Evolutionary conservation across 2,797 vertebrate genomes (phyloP).

Genomic region (Falco peregrinus): DNA sequence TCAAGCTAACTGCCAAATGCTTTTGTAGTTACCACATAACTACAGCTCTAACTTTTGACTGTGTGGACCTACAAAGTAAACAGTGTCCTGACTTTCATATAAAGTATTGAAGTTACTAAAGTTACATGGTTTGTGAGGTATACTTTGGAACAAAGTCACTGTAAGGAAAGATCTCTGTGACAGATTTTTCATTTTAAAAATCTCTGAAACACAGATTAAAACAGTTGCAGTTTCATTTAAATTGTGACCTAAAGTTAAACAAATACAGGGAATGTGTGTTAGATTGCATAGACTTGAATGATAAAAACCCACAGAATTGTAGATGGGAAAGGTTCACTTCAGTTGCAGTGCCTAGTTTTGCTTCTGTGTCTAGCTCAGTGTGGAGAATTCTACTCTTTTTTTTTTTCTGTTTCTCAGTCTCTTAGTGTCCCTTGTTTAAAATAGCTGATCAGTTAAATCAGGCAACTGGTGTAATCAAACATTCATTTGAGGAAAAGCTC

Average conservation of each 20-base stretch:
- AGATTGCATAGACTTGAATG: background rate
- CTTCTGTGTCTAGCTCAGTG: background rate
- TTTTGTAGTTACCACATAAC: background rate
- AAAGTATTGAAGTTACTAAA: background rate
- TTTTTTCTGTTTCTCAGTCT: background rate
- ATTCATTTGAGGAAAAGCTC: background rate
- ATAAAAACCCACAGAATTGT: background rate
- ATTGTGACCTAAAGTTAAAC: background rate
- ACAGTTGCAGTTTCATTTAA: background rate
- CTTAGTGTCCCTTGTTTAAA: background rate
- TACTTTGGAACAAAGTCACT: background rate
- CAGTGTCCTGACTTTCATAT: background rate
- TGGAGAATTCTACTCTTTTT: background rate
- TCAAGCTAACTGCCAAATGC: background rate
- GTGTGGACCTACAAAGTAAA: background rate
- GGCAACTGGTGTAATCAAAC: background rate
- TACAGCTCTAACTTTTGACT: background rate
- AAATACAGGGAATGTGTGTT: background rate
- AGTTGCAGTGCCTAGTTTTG: background rate
- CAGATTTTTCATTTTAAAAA: background rate
- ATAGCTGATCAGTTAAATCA: background rate
- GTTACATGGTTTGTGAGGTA: background rate
- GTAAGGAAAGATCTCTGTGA: background rate
- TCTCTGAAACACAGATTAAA: background rate
- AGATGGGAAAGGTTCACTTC: background rate